These are phyloP conservation scores for Diacarnus erythraeanus DNA, from an alignment of 37 sponge, comb jelly and placozoan genomes.

Conservation along the genomic window DNA sequence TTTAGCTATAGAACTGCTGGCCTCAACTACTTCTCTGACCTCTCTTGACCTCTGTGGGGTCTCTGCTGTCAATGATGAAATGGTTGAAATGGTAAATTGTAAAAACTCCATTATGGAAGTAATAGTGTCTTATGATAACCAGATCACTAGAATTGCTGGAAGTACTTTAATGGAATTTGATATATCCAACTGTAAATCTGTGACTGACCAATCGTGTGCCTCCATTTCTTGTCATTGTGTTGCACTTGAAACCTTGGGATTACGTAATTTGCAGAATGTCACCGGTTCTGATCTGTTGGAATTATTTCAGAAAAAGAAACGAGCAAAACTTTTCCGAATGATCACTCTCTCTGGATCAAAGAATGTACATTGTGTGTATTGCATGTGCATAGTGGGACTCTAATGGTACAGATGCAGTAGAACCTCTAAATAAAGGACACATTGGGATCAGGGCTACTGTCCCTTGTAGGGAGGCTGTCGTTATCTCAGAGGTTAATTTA, in stretches of 20 bases:
- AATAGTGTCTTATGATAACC: neutral
- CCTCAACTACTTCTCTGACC: constrained; percentile 35
- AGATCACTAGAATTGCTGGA: constrained; percentile 59
- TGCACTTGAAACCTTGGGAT: constrained; percentile 44
- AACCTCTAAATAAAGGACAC: no score
- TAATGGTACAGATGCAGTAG: no score
- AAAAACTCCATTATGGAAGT: neutral
- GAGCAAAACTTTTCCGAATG: constrained; percentile 30
- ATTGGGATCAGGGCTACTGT: no score
- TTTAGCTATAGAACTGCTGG: constrained; percentile 33
- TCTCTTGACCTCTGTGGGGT: constrained; percentile 62
- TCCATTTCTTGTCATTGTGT: constrained; percentile 56
- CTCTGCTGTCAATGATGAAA: constrained; percentile 27
- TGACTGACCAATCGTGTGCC: constrained; percentile 59
- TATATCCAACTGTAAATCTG: constrained; percentile 53
- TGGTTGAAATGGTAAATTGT: constrained; percentile 37
- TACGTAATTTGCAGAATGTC: constrained; percentile 52
- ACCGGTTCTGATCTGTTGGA: constrained; percentile 33
- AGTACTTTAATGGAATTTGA: constrained; percentile 45
- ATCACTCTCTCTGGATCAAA: constrained; percentile 54
- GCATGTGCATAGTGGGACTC: no score
- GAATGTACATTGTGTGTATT: constrained; percentile 41
- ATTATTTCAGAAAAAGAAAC: constrained; percentile 43
- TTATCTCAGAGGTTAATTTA: no score
- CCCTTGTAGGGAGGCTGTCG: no score